Evolutionary conservation across 2,888 invertebrate species (phyloP).

Genomic region (Psococerastis gibbosa): DNA sequence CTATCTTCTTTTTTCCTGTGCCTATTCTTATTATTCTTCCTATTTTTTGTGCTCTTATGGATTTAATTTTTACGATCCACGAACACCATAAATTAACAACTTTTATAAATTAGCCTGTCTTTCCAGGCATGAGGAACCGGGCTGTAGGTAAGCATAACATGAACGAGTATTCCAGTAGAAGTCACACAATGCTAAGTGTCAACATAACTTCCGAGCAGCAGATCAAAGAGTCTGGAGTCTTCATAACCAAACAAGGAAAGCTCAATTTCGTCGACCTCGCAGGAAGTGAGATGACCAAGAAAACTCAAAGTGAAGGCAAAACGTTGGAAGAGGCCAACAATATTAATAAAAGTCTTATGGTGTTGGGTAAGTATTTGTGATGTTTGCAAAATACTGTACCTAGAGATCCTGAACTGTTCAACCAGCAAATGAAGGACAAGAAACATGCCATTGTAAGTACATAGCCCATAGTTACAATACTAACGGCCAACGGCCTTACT

Average conservation of each 20-base stretch:
- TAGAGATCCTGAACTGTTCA: no score
- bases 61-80: no score
- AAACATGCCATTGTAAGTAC: no score
- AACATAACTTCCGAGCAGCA: conserved; percentile 73
- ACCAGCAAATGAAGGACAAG: no score
- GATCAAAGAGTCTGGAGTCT: conserved; percentile 49
- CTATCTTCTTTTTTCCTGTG: no score
- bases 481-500: no score
- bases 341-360: conserved; percentile 89
- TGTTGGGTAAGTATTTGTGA: conserved; percentile 45
- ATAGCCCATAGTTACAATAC: background rate
- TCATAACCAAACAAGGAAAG: conserved; percentile 81
- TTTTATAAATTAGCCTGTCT: conserved; percentile 8
- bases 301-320: conserved; percentile 69
- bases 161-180: conserved; percentile 84
- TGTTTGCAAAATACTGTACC: conserved; percentile 1
- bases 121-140: conserved; percentile 67
- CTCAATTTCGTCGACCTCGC: conserved; percentile 91
- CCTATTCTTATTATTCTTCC: no score
- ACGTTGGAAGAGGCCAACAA: conserved; percentile 88
- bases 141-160: conserved; percentile 79
- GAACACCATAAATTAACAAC: no score
- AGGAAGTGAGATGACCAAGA: conserved; percentile 92
- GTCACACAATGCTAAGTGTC: conserved; percentile 81
- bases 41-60: no score